A percentile compares a stretch with the other conserved stretches of the same genome.
phyloP scores from a whole-genome alignment of 2,888 invertebrate species.

The Hypselothyrea guttata region DNA sequence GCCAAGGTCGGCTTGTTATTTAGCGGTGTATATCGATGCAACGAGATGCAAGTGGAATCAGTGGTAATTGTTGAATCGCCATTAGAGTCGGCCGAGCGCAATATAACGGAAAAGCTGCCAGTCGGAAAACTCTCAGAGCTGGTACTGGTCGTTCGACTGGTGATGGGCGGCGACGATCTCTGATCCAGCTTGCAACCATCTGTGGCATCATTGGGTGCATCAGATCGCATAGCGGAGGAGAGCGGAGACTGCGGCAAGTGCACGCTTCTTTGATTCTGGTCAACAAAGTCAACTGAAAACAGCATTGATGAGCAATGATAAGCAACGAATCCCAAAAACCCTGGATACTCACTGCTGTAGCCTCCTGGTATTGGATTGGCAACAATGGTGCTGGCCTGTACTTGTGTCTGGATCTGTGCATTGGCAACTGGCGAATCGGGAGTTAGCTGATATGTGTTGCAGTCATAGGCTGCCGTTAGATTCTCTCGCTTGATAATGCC shows the following conservation, averaged over 20 bases:
- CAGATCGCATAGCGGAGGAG: conserved; percentile 73
- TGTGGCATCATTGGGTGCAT: conserved; percentile 49
- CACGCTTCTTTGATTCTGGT: conserved; percentile 79
- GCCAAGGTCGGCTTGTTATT: conserved; percentile 60
- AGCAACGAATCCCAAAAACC: too few species aligned
- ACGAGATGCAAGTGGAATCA: conserved; percentile 57
- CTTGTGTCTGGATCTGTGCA: conserved; percentile 35
- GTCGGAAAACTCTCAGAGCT: conserved; percentile 39
- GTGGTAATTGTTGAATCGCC: conserved; percentile 41
- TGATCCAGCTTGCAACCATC: conserved; percentile 77
- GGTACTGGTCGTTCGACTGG: conserved; percentile 25
- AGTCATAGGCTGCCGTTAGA: conserved; percentile 87
- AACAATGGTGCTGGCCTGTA: conserved; percentile 29
- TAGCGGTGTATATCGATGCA: conserved; percentile 80
- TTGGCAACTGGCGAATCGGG: conserved; percentile 81
- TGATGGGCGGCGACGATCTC: conserved; percentile 73
- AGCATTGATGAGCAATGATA: too few species aligned
- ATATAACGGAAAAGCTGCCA: conserved; percentile 79
- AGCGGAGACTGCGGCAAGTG: conserved; percentile 80
- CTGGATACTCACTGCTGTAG: conserved; percentile 89
- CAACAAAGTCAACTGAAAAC: conserved; percentile 82
- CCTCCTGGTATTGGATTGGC: conserved; percentile 85
- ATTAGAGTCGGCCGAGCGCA: conserved; percentile 74
- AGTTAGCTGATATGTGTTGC: conserved; percentile 89
- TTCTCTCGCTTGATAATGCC: conserved; percentile 91